These are phyloP conservation scores for Eristalis intricaria DNA, from an alignment of 2,888 invertebrate genomes.

Conservation along the genomic window DNA sequence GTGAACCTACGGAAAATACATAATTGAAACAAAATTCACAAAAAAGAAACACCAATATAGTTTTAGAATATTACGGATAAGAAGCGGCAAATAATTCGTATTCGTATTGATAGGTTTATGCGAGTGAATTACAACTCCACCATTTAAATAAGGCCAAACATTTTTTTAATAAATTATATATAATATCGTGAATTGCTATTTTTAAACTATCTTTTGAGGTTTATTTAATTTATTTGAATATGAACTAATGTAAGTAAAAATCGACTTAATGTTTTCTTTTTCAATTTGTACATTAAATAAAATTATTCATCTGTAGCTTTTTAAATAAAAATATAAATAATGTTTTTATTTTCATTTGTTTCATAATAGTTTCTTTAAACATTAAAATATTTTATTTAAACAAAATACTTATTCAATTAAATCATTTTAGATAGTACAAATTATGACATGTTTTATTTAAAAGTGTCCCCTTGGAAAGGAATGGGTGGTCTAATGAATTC, in stretches of 20 bases:
- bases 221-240: slow-evolving; percentile 33
- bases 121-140: slow-evolving; percentile 32
- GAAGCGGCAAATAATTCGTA: neutral
- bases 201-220: slow-evolving; percentile 31
- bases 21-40: slow-evolving; percentile 38
- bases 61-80: slow-evolving; percentile 21
- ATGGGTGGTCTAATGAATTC: too few species aligned
- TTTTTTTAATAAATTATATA: slow-evolving; percentile 34
- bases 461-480: too few species aligned
- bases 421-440: slow-evolving; percentile 48
- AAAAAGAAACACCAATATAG: slow-evolving; percentile 62
- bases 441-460: slow-evolving; percentile 2
- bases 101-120: slow-evolving; percentile 21
- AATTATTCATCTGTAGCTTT: slow-evolving; percentile 56
- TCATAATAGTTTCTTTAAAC: neutral
- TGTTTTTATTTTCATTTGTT: slow-evolving; percentile 29
- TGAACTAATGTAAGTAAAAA: neutral
- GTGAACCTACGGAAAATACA: slow-evolving; percentile 13
- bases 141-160: slow-evolving; percentile 55
- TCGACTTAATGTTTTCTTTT: slow-evolving; percentile 41
- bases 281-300: slow-evolving; percentile 26
- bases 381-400: slow-evolving; percentile 36
- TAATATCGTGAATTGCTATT: slow-evolving; percentile 30
- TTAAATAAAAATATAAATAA: slow-evolving; percentile 21
- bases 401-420: slow-evolving; percentile 56